phyloP scores from a whole-genome alignment of 2,888 invertebrate genomes.

The Branchipolynoe longqiensis region DNA sequence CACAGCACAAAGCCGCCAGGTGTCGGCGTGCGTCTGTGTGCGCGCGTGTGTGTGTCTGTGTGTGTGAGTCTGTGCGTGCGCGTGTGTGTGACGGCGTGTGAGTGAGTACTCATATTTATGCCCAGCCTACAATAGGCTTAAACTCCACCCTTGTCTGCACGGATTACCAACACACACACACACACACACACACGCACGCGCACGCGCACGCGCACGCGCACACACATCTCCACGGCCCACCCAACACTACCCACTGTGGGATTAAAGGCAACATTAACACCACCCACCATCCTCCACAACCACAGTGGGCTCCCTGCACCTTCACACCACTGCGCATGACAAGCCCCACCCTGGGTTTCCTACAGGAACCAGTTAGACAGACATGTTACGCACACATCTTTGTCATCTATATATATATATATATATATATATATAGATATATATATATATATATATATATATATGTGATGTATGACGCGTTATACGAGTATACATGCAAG shows the following conservation, averaged over 20 bases:
- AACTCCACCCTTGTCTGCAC: neutral
- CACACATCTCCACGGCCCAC: neutral
- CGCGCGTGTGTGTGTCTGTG: neutral
- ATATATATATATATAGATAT: too few species aligned
- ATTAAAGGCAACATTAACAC: neutral
- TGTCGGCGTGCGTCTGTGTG: too few species aligned
- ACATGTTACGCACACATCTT: too few species aligned
- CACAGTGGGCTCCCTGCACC: neutral
- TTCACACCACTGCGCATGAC: neutral
- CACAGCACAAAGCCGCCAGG: too few species aligned
- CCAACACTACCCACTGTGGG: neutral
- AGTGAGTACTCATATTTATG: conserved; percentile 5
- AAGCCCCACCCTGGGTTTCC: too few species aligned
- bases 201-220: neutral
- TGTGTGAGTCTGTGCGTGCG: neutral
- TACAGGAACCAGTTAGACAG: too few species aligned
- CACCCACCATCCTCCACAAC: neutral
- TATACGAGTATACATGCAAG: too few species aligned
- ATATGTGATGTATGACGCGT: too few species aligned
- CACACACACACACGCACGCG: too few species aligned
- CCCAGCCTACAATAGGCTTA: conserved; percentile 4
- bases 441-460: too few species aligned
- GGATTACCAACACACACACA: neutral
- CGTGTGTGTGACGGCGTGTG: neutral
- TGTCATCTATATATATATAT: too few species aligned